A percentile compares a stretch with the other conserved stretches of the same genome.
Conservation (phyloP, 2,888 invertebrate genomes). For the Campoplex nolae region DNA sequence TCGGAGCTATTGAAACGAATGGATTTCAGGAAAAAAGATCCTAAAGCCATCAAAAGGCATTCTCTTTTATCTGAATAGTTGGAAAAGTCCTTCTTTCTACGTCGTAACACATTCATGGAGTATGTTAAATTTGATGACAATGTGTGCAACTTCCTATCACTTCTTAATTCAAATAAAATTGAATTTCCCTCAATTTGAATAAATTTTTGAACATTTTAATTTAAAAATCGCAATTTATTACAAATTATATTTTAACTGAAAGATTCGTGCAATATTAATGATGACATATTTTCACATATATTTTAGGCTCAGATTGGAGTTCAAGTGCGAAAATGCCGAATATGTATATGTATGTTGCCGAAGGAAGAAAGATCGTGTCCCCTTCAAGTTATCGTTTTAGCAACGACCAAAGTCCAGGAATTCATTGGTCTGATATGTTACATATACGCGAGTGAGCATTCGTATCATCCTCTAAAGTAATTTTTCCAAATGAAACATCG, state of each 20-base stretch:
- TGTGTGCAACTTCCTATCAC: conserved; percentile 71
- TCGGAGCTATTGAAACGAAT: conserved; percentile 87
- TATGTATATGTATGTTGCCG: conserved; percentile 95
- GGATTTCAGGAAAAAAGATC: conserved; percentile 80
- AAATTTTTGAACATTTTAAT: background rate
- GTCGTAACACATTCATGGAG: conserved; percentile 94
- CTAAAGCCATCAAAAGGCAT: conserved; percentile 77
- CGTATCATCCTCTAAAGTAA: conserved; percentile 83
- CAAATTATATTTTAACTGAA: background rate
- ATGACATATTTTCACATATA: background rate
- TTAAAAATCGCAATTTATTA: too few relatives aligned
- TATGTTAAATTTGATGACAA: conserved; percentile 97
- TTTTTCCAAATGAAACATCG: conserved; percentile 47
- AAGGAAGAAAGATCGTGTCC: conserved; percentile 94
- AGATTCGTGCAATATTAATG: background rate
- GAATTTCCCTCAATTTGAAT: background rate
- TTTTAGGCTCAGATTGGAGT: conserved; percentile 90
- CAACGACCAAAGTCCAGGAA: conserved; percentile 94
- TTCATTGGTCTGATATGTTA: conserved; percentile 97
- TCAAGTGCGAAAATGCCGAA: conserved; percentile 93
- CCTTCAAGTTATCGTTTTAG: conserved; percentile 91
- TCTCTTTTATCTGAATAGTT: conserved; percentile 92
- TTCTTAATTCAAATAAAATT: background rate
- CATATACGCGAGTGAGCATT: conserved; percentile 87
- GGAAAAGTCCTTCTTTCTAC: conserved; percentile 90